Conservation (phyloP, 2,888 invertebrate species). For the Elaeidobius kamerunicus region DNA sequence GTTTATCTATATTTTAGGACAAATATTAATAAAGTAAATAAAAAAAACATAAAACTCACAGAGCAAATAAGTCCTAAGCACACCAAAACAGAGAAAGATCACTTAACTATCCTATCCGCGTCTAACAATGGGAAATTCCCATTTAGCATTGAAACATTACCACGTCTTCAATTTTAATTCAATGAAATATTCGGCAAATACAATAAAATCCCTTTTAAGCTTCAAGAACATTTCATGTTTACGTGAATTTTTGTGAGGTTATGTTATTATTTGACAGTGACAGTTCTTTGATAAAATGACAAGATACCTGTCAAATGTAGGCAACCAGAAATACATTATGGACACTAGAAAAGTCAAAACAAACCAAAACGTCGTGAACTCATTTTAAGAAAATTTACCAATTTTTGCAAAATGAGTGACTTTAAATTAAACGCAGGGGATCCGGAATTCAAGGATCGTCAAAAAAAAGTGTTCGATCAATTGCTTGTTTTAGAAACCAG, state of each 20-base stretch:
- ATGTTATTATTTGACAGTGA: conserved; percentile 5
- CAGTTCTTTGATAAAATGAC: background rate
- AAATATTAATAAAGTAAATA: too few species aligned
- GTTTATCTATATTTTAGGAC: too few species aligned
- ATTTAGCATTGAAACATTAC: conserved; percentile 24
- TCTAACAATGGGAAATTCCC: too few species aligned
- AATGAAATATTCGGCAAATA: conserved; percentile 18
- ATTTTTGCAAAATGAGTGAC: conserved; percentile 16
- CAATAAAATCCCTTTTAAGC: conserved; percentile 22
- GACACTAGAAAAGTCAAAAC: too few species aligned
- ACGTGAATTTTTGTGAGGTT: conserved; percentile 20
- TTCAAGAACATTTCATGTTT: conserved; percentile 21
- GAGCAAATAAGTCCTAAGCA: too few species aligned
- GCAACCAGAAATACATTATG: too few species aligned
- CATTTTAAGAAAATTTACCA: background rate
- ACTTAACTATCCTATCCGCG: too few species aligned
- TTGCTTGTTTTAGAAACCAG: conserved; percentile 59
- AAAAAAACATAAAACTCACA: too few species aligned
- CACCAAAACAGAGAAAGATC: too few species aligned
- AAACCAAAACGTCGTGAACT: background rate
- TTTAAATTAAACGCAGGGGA: conserved; percentile 37
- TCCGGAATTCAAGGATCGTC: conserved; percentile 55
- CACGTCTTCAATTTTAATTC: conserved; percentile 26
- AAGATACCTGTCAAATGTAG: background rate
- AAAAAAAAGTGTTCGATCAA: conserved; percentile 67